These are phyloP conservation scores for Cervus canadensis DNA, from an alignment of 2,113 vertebrate species.

Conservation along the genomic window DNA sequence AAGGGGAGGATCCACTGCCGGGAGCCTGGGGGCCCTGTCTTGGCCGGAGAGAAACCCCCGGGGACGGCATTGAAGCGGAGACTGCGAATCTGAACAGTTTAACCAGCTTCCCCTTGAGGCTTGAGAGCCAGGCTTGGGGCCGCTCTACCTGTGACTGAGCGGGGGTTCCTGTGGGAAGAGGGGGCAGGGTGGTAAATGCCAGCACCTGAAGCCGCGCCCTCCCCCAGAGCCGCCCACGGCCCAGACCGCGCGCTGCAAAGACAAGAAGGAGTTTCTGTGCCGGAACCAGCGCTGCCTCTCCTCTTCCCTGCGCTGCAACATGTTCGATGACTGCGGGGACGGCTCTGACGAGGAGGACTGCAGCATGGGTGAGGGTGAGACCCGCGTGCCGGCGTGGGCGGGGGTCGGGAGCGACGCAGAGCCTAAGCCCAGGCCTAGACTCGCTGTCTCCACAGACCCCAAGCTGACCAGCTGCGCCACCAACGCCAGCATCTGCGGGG, in stretches of 20 bases:
- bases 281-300: conserved; percentile 89
- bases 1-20: not conserved
- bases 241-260: conserved; percentile 82
- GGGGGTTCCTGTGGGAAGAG: not conserved
- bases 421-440: not conserved
- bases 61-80: not conserved
- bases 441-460: conserved; percentile 79
- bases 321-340: conserved; percentile 95
- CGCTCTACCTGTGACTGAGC: not conserved
- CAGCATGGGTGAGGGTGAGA: conserved; percentile 80
- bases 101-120: not conserved
- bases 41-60: not conserved
- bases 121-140: not conserved
- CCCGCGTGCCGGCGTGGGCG: accelerated
- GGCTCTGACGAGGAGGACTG: conserved; percentile 90
- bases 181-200: not conserved
- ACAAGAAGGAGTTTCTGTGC: conserved; percentile 94
- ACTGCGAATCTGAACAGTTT: not conserved
- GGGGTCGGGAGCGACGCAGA: accelerated
- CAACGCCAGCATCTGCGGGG: conserved; percentile 90
- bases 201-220: not conserved
- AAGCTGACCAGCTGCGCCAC: conserved; percentile 88
- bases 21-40: not conserved
- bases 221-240: conserved; percentile 70
- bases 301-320: conserved; percentile 90